Evolutionary conservation across 2,113 vertebrate genomes (phyloP), one percentile per base, ranked within the genome.

Genomic region (Tamias sibiricus): DNA sequence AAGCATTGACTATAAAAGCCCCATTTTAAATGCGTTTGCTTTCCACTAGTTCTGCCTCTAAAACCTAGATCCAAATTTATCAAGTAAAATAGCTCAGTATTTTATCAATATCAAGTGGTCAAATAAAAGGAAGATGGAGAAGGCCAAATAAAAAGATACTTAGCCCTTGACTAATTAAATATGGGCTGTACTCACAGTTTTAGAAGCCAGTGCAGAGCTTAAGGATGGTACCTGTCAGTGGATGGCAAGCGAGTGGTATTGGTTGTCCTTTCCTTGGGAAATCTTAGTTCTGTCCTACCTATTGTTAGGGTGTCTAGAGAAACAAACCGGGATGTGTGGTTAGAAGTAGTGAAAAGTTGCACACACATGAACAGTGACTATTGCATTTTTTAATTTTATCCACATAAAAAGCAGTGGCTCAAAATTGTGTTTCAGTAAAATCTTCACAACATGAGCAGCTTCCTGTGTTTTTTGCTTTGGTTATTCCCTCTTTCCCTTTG

Each of bases 341-440:
- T 57, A 52, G 66, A 86, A 12, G 6, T 20, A 76, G 9, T 52
- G n/a, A 66, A 19, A 13, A 82, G 68, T 28, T 66, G 42, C 49
- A 91, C 13, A 68, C 20, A 92, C 69, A 40, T 8, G 42, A 88
- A n/a, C n/a, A 64, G 8, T 72, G 42, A 28, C 42, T 35, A 52
- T 69, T 97, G 42, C 66, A 83, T 26, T 74, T 94, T 17, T 82
- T 47, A 64, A 59, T 77, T 95, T 92, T 94, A 74, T 59, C 35
- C 30, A 82, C 47, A 22, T 54, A 81, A 69, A 35, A 69, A 76
- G 40, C 42, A 57, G 3, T 91, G 40, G 28, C 62, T 93, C 52
- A 77, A 0, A 94, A 57, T 76, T 87, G 52, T 76, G 84, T 64
- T 66, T n/a, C 64, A 54, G 52, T 75, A 62, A 81, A 84, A 86